These are phyloP conservation scores for Aspidiotus rigidus DNA, from an alignment of 2,888 invertebrate species.

Conservation along the genomic window DNA sequence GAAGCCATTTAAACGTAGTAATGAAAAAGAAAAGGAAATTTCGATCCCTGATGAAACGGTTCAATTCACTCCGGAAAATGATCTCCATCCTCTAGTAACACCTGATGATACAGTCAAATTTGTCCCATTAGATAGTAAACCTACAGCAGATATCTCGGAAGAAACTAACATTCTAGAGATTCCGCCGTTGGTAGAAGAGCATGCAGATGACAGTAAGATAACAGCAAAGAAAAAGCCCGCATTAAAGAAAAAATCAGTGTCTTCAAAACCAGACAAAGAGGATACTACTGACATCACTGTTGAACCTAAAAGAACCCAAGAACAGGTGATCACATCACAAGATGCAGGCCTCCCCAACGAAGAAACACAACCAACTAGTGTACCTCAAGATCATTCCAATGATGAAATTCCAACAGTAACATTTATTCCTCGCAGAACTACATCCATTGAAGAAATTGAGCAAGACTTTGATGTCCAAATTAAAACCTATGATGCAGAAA, in stretches of 20 bases:
- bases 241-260: conserved; percentile 29
- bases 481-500: conserved; percentile 78
- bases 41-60: conserved; percentile 1
- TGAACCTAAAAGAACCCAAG: conserved; percentile 50
- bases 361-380: conserved; percentile 48
- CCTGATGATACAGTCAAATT: conserved; percentile 20
- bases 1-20: conserved; percentile 41
- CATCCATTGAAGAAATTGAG: conserved; percentile 76
- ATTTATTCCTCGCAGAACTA: conserved; percentile 48
- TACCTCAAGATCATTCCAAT: neutral
- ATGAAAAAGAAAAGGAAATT: conserved; percentile 36
- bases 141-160: conserved; percentile 34
- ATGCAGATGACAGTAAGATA: neutral
- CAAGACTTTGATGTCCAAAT: conserved; percentile 81
- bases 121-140: conserved; percentile 3
- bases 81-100: neutral
- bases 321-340: conserved; percentile 44
- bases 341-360: neutral
- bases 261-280: neutral
- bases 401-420: conserved; percentile 69
- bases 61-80: conserved; percentile 10
- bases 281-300: conserved; percentile 2
- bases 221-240: conserved; percentile 13
- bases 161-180: conserved; percentile 36
- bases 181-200: too few species aligned